Evolutionary conservation across 2,888 invertebrate genomes (phyloP).

Genomic region (Saturnia pavonia): DNA sequence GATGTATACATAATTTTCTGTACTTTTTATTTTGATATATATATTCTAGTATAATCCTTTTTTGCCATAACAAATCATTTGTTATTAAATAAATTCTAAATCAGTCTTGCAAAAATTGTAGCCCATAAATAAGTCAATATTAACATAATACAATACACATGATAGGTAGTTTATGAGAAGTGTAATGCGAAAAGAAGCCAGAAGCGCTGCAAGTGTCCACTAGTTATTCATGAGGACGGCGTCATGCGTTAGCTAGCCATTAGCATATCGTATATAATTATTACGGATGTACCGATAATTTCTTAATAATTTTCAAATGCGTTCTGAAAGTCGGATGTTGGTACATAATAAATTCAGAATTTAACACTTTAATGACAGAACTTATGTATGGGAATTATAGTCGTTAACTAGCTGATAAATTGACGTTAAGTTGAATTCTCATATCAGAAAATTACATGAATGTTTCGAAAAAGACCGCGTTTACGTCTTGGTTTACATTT

Average conservation of each 20-base stretch:
- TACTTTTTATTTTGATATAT: no score
- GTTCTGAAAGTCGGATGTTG: conserved; percentile 1
- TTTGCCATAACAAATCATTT: not conserved
- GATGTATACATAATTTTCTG: no score
- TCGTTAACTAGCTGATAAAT: not conserved
- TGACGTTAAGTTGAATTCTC: not conserved
- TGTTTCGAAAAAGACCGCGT: not conserved
- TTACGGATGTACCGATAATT: conserved; percentile 4
- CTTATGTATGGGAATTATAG: not conserved
- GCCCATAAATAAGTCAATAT: conserved; percentile 51
- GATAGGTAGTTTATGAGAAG: conserved; percentile 50
- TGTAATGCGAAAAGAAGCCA: conserved; percentile 59
- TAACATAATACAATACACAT: conserved; percentile 60
- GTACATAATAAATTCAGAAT: not conserved
- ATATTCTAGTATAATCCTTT: no score
- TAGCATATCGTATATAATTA: conserved; percentile 22
- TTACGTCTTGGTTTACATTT: not conserved
- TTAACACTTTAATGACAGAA: not conserved
- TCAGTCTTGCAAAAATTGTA: not conserved
- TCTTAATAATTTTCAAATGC: conserved; percentile 8
- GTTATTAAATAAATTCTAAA: not conserved
- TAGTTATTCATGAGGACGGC: conserved; percentile 63
- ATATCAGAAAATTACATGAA: not conserved
- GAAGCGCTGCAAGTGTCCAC: conserved; percentile 63
- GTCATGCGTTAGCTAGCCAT: conserved; percentile 47